Percentiles rank a stretch among this genome's conserved stretches.
These are phyloP conservation scores for Agrilus planipennis DNA, from an alignment of 1,140 invertebrate genomes.

Conservation along the genomic window DNA sequence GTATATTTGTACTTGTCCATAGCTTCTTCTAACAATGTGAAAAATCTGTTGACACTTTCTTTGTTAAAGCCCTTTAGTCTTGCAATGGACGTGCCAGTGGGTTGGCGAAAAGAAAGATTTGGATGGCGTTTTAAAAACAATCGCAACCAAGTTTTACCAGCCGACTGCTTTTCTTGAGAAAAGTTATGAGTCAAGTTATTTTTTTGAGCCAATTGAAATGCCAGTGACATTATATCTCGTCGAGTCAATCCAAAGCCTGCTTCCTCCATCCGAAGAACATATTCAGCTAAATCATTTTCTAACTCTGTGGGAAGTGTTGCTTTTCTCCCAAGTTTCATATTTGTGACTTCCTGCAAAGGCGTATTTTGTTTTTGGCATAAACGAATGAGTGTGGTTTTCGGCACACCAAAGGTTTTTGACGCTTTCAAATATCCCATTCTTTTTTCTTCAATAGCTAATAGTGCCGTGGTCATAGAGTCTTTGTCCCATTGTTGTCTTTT, in stretches of 20 bases:
- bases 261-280: constrained; percentile 5
- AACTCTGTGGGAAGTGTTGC: not conserved
- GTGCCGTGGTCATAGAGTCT: too few species aligned
- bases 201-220: constrained; percentile 8
- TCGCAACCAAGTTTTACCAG: constrained; percentile 27
- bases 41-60: constrained; percentile 16
- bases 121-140: constrained; percentile 26
- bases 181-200: constrained; percentile 10
- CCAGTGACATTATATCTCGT: constrained; percentile 6
- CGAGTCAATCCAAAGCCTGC: constrained; percentile 5
- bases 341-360: too few species aligned
- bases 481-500: too few species aligned
- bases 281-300: constrained; percentile 4
- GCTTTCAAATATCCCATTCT: too few species aligned
- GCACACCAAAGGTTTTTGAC: too few species aligned
- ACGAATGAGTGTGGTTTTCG: too few species aligned
- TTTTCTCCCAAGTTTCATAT: constrained; percentile 1
- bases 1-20: too few species aligned
- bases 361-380: too few species aligned
- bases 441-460: too few species aligned
- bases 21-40: constrained; percentile 11
- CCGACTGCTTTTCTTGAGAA: constrained; percentile 15
- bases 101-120: constrained; percentile 15
- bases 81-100: constrained; percentile 16
- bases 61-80: constrained; percentile 17